Evolutionary conservation across 2,113 vertebrate species (phyloP), one percentile per base, ranked within the genome.

Genomic region (Clarias gariepinus): DNA sequence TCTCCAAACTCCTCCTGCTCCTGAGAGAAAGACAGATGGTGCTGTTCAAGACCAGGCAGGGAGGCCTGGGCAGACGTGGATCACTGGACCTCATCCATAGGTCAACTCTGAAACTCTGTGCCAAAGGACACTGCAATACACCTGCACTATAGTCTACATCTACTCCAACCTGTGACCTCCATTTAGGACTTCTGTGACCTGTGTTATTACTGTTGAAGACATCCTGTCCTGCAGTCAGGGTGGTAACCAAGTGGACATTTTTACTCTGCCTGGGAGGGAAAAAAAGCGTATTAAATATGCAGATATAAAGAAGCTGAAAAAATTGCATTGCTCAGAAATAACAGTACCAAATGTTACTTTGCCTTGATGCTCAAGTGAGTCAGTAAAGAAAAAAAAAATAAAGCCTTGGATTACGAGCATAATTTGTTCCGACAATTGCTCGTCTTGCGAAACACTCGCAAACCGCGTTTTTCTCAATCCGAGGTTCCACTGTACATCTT

Each of bases 21-120:
- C 80, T 87, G 28, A 7, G 81, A 77, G 60, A 69, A 83, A 83
- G 86, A 87, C 86, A 87, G 86, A 87, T 87, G 86, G 86, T 83
- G 86, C 81, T 87, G 86, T 83, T 87, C 53, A 33, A 61, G 81
- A 25, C 86, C 2, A 83, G 30, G 86, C 86, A 78, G 86, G 86
- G 86, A 87, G 30, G 86, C 86, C 58, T 64, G 10, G 86, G 61
- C 28, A 64, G 74, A 85, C 63, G 61, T 69, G 81, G 73, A 78
- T 82, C 58, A 77, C 63, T 87, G 86, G 86, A 87, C 28, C 47
- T 66, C 47, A 6, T 87, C 86, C 86, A 87, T 81, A 83, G 86
- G 81, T 87, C 86, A 83, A 78, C 47, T 64, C 52, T 6, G 2
- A 87, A 83, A 77, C 71, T 87, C 81, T 28, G 41, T 83, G 86